phyloP scores from a whole-genome alignment of 2,888 invertebrate species.

The Rhabditoides inermis region DNA sequence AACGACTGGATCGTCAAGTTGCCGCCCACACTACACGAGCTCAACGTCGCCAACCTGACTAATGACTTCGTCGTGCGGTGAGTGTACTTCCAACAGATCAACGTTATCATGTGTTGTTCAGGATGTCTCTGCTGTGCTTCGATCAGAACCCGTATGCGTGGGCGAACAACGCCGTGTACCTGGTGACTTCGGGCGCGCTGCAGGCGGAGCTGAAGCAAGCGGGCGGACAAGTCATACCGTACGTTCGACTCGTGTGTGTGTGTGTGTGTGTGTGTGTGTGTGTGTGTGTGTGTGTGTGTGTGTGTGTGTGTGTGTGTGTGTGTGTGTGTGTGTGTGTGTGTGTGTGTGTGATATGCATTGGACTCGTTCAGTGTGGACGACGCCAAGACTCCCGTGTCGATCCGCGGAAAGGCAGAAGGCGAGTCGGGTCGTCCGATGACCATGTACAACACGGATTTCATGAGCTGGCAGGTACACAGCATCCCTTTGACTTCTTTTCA shows the following conservation, averaged over 20 bases:
- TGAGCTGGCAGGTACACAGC: too few species aligned
- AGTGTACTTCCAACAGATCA: background rate
- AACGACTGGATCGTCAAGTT: constrained; percentile 21
- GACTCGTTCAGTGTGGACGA: constrained; percentile 9
- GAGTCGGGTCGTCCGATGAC: too few species aligned
- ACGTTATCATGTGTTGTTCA: constrained; percentile 5
- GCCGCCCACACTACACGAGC: background rate
- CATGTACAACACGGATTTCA: too few species aligned
- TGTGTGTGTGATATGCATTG: too few species aligned
- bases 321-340: too few species aligned
- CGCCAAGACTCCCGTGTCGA: constrained; percentile 4
- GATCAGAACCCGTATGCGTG: constrained; percentile 26
- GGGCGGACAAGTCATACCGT: constrained; percentile 16
- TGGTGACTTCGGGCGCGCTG: constrained; percentile 31
- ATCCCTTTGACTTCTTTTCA: too few species aligned
- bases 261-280: too few species aligned
- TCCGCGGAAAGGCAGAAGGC: constrained; percentile 6
- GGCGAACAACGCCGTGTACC: constrained; percentile 25
- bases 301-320: too few species aligned
- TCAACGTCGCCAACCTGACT: constrained; percentile 8
- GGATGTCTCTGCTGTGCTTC: constrained; percentile 13
- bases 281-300: too few species aligned
- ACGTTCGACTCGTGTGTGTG: background rate
- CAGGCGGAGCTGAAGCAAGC: constrained; percentile 24
- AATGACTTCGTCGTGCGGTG: constrained; percentile 11